A percentile compares a stretch with the other conserved stretches of the same genome.
phyloP scores from a whole-genome alignment of 2,888 invertebrate genomes.

The Dusona sp. region DNA sequence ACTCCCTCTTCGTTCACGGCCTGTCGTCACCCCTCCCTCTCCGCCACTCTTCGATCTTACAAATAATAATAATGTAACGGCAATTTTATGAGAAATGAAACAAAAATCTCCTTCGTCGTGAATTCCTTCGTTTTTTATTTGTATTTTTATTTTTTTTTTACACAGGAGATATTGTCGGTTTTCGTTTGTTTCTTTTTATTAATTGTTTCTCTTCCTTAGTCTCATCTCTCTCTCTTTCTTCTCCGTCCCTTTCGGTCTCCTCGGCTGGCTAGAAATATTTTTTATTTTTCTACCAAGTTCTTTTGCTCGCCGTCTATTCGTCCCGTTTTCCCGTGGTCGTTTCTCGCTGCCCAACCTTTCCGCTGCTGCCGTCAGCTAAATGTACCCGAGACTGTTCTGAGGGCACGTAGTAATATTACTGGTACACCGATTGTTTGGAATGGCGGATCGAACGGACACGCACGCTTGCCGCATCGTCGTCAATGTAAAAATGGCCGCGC shows the following conservation, averaged over 20 bases:
- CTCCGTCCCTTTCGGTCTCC: conserved; percentile 35
- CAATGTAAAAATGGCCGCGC: conserved; percentile 90
- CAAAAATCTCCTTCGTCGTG: conserved; percentile 21
- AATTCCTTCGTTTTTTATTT: conserved; percentile 15
- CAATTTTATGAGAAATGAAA: conserved; percentile 20
- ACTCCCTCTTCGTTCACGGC: conserved; percentile 62
- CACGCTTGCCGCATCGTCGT: conserved; percentile 90
- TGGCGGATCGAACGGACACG: conserved; percentile 88
- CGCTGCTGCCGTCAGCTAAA: conserved; percentile 83
- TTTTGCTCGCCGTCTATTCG: conserved; percentile 18
- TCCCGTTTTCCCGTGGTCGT: conserved; percentile 49
- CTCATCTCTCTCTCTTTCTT: conserved; percentile 46
- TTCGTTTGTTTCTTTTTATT: conserved; percentile 52
- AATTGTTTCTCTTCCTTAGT: conserved; percentile 41
- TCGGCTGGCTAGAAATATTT: conserved; percentile 22
- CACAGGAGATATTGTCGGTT: conserved; percentile 70
- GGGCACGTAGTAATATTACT: conserved; percentile 82
- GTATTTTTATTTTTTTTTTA: conserved; percentile 17
- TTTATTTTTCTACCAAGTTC: conserved; percentile 35
- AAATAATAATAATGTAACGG: conserved; percentile 43
- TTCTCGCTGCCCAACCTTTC: conserved; percentile 19
- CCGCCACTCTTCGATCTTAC: conserved; percentile 37
- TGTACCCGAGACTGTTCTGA: conserved; percentile 86
- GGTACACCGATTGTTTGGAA: conserved; percentile 89
- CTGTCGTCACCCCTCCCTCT: conserved; percentile 62